Evolutionary conservation across 2,888 invertebrate species (phyloP), one percentile per base, ranked within the genome.

Genomic region (Patella ulyssiponensis): DNA sequence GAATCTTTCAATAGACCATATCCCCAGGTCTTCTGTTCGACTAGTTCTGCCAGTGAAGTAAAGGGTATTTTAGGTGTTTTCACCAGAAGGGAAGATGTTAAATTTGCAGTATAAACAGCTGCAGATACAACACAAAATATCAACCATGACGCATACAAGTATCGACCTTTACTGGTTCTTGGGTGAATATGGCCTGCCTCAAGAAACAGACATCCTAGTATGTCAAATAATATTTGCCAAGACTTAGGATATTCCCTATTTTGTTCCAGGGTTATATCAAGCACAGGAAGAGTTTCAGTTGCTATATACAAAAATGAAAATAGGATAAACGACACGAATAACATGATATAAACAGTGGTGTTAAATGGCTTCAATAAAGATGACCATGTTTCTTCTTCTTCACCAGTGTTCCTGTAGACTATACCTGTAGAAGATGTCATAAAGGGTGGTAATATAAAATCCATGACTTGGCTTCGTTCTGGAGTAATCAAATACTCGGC

Each of bases 101-200:
- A 27, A 17, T 20, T 75, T 17, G 69, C 75, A 12, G 52, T 69
- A 54, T 75, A 75, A 27, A 69, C 69, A 33, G 75, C 75, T 2
- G 75, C 70, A n/a, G 70, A 75, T 15, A 75, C 69, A 11, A 75
- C 23, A 70, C 69, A 69, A 69, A 75, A 75, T 27, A 75, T 44
- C 75, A 69, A 75, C 75, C 75, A 75, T n/a, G 75, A 69, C 17
- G 70, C 44, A 27, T 69, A 27, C n/a, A 75, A 44, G 11, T 69
- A 15, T 27, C 69, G 11, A 14, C 75, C 75, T n/a, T 69, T 69
- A 12, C 75, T 27, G 14, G 75, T 51, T 20, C 70, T 33, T 14
- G 75, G 70, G 0, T 53, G 7, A n/a, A 73, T n/a, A 15, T 52
- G 54, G 14, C 75, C 69, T 44, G 58, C 74, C 53, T 52, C 52